Conservation (phyloP, 2,113 vertebrate species). For the Vimba vimba region DNA sequence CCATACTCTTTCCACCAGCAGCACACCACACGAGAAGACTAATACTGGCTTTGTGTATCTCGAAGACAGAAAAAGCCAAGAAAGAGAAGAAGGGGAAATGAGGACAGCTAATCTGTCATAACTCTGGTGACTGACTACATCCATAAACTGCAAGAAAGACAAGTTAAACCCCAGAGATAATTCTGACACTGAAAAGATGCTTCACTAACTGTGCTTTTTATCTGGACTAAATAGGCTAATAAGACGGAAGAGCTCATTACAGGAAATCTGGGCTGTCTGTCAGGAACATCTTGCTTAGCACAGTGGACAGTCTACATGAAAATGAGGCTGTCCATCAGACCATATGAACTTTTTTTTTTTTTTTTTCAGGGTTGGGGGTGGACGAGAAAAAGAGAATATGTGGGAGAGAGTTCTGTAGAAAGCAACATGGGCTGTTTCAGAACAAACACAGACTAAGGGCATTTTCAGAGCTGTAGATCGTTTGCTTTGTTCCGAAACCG, state of each 20-base stretch:
- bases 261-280: neutral
- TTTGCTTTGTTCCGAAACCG: too few species aligned
- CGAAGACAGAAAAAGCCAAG: neutral
- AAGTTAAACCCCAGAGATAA: neutral
- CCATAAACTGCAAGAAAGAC: slow-evolving; percentile 5
- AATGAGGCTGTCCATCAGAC: neutral
- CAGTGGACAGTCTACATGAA: neutral
- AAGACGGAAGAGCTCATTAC: slow-evolving; percentile 8
- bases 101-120: neutral
- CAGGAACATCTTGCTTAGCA: neutral
- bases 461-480: too few species aligned
- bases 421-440: neutral
- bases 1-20: neutral
- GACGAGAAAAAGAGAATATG: neutral
- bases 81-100: neutral
- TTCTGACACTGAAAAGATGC: neutral
- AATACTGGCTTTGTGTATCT: neutral
- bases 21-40: neutral
- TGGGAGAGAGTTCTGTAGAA: neutral
- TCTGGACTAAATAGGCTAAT: slow-evolving; percentile 18
- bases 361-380: neutral
- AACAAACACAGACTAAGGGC: neutral
- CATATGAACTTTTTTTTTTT: neutral
- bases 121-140: slow-evolving; percentile 4
- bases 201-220: neutral